These are phyloP conservation scores for Micropterix aruncella DNA, from an alignment of 2,888 invertebrate genomes.

Conservation along the genomic window DNA sequence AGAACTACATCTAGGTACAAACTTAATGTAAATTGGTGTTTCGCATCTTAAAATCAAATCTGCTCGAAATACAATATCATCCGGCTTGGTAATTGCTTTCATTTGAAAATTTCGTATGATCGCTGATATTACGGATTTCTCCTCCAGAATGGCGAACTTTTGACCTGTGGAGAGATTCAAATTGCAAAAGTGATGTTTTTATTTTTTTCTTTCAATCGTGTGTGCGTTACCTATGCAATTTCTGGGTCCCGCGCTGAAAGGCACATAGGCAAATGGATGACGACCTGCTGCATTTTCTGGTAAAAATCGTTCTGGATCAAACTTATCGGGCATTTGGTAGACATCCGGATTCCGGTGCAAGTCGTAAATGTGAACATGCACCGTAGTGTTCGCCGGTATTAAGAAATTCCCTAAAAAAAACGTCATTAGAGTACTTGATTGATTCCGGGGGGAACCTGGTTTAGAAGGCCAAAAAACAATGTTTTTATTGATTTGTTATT, in stretches of 20 bases:
- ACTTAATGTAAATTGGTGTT: conserved; percentile 15
- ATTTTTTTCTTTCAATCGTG: no score
- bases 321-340: conserved; percentile 48
- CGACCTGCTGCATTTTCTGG: no score
- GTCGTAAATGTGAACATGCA: conserved; percentile 44
- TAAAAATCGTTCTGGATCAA: conserved; percentile 57
- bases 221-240: conserved; percentile 58
- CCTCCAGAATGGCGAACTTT: not conserved
- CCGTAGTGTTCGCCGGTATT: conserved; percentile 33
- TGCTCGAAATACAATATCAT: conserved; percentile 11
- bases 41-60: conserved; percentile 25
- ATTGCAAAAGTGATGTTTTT: no score
- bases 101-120: not conserved
- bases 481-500: no score
- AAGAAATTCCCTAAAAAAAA: conserved; percentile 24
- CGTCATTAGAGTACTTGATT: no score
- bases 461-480: no score
- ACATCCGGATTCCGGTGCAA: conserved; percentile 47
- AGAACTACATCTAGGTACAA: no score
- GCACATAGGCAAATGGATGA: no score
- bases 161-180: conserved; percentile 12
- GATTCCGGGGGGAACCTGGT: no score
- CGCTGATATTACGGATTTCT: not conserved
- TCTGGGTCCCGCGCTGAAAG: conserved; percentile 53
- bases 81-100: not conserved